Evolutionary conservation across 2,113 vertebrate genomes (phyloP).

Genomic region (Cyprinodon tularosa): DNA sequence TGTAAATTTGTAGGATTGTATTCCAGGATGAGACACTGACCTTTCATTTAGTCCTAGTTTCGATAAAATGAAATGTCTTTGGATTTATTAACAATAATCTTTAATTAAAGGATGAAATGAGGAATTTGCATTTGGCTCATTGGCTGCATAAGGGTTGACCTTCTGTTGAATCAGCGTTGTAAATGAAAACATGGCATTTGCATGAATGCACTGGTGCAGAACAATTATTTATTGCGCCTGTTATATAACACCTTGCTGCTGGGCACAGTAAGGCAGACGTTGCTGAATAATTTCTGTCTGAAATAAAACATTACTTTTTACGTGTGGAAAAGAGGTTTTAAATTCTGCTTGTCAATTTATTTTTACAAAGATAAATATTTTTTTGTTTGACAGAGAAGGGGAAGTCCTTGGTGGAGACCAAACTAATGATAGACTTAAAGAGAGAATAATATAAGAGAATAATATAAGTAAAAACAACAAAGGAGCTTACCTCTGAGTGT

Average conservation of each 20-base stretch:
- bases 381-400: too few relatives aligned
- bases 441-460: neutral
- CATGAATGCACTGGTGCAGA: slow-evolving; percentile 16
- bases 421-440: slow-evolving; percentile 6
- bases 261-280: slow-evolving; percentile 35
- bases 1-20: neutral
- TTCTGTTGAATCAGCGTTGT: slow-evolving; percentile 29
- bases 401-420: neutral
- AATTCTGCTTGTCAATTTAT: neutral
- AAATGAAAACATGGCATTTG: slow-evolving; percentile 39
- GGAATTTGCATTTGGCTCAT: slow-evolving; percentile 24
- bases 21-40: neutral
- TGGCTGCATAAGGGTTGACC: slow-evolving; percentile 14
- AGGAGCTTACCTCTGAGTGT: neutral
- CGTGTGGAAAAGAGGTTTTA: neutral
- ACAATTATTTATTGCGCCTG: slow-evolving; percentile 15
- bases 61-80: neutral
- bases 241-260: slow-evolving; percentile 59
- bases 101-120: neutral
- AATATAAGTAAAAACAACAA: neutral
- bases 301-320: neutral
- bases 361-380: too few relatives aligned
- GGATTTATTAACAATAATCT: neutral
- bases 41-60: neutral
- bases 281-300: slow-evolving; percentile 19